These are phyloP conservation scores for Chrysomela aeneicollis DNA, from an alignment of 2,888 invertebrate genomes.

Conservation along the genomic window DNA sequence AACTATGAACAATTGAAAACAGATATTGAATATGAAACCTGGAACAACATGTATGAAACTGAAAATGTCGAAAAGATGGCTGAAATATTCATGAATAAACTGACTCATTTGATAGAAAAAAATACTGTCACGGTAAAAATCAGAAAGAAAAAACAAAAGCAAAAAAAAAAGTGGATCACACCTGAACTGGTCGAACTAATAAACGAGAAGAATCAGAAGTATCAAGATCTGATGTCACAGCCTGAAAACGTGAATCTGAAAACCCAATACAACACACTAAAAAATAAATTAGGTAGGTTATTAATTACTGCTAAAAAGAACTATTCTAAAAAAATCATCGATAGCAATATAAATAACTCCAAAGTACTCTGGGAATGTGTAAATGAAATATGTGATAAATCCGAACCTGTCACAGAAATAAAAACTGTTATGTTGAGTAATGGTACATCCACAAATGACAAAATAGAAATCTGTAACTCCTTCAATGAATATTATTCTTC, in stretches of 20 bases:
- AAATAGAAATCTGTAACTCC: slow-evolving; percentile 7
- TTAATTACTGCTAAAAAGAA: slow-evolving; percentile 6
- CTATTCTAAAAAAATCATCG: slow-evolving; percentile 1
- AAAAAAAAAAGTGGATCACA: slow-evolving; percentile 9
- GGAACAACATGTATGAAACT: background rate
- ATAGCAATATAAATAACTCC: background rate
- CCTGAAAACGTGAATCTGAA: background rate
- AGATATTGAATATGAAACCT: slow-evolving; percentile 5
- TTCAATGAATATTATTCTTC: background rate
- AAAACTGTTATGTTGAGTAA: background rate
- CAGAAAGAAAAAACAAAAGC: background rate
- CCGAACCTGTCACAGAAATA: background rate
- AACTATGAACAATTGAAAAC: slow-evolving; percentile 8
- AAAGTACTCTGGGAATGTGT: slow-evolving; percentile 11
- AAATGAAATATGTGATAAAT: slow-evolving; percentile 6
- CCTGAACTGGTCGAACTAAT: slow-evolving; percentile 4
- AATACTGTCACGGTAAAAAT: slow-evolving; percentile 8
- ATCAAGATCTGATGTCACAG: background rate
- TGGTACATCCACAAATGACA: background rate
- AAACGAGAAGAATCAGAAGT: slow-evolving; percentile 8
- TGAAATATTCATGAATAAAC: slow-evolving; percentile 3
- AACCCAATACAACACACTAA: slow-evolving; percentile 3
- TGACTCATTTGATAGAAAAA: slow-evolving; percentile 8
- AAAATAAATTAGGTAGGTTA: background rate
- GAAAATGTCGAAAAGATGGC: background rate